These are phyloP conservation scores for Arizona elegans DNA, from an alignment of 2,113 vertebrate genomes.

Conservation along the genomic window DNA sequence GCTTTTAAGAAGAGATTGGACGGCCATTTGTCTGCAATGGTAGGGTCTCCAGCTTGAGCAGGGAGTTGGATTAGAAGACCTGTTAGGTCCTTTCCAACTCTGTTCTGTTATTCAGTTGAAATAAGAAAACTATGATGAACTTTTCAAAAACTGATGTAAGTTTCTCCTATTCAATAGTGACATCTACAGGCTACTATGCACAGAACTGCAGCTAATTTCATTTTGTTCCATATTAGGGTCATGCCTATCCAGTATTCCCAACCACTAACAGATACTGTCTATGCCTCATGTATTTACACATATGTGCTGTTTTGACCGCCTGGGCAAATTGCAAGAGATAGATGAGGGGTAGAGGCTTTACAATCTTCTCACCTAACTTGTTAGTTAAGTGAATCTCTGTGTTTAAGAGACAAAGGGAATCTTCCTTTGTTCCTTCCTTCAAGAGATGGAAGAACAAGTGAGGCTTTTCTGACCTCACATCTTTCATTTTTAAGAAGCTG, in stretches of 20 bases:
- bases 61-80: not conserved
- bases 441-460: not conserved
- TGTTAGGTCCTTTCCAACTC: not conserved
- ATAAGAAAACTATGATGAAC: not conserved
- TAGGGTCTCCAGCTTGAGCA: not conserved
- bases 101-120: not conserved
- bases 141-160: not conserved
- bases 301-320: not conserved
- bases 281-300: not conserved
- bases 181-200: slow-evolving; percentile 11
- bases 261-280: not conserved
- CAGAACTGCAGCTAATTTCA: not conserved
- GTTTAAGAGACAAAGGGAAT: not conserved
- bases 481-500: not conserved
- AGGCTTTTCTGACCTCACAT: not conserved
- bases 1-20: not conserved
- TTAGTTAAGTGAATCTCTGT: not conserved
- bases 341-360: not conserved
- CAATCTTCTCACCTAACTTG: not conserved
- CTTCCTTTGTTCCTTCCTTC: not conserved
- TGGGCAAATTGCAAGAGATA: not conserved
- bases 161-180: slow-evolving; percentile 12
- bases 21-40: not conserved
- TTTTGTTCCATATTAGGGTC: not conserved
- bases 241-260: not conserved